These are phyloP conservation scores for Caenorhabditis virilis DNA, from an alignment of 2,888 invertebrate genomes.

Conservation along the genomic window DNA sequence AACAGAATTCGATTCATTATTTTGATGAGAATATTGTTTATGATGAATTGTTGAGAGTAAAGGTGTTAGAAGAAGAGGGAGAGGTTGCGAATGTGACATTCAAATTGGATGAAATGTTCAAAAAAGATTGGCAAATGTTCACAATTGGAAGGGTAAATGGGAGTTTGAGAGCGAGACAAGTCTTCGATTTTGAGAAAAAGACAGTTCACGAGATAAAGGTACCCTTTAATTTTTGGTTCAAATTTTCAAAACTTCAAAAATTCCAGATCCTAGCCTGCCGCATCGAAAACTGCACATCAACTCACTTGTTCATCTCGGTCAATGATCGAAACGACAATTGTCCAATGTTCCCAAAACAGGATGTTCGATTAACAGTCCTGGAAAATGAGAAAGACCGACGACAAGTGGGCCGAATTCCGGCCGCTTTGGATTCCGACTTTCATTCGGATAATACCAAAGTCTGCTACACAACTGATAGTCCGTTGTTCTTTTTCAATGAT, in stretches of 20 bases:
- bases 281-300: constrained; percentile 40
- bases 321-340: constrained; percentile 59
- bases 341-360: constrained; percentile 52
- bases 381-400: constrained; percentile 45
- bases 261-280: constrained; percentile 37
- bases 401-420: constrained; percentile 44
- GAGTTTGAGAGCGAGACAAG: constrained; percentile 28
- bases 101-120: constrained; percentile 44
- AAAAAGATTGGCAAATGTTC: constrained; percentile 47
- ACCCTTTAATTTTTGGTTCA: constrained; percentile 2
- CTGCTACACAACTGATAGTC: constrained; percentile 45
- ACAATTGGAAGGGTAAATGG: constrained; percentile 28
- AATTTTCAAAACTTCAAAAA: neutral
- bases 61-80: constrained; percentile 35
- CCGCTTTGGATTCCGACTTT: constrained; percentile 48
- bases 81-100: constrained; percentile 25
- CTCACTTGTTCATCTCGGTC: constrained; percentile 49
- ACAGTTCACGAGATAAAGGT: constrained; percentile 52
- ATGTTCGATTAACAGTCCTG: constrained; percentile 34
- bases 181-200: constrained; percentile 57
- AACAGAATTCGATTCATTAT: constrained; percentile 51
- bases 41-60: constrained; percentile 45
- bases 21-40: constrained; percentile 49
- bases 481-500: constrained; percentile 43
- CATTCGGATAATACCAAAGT: constrained; percentile 54